Evolutionary conservation across 2,888 invertebrate species (phyloP).

Genomic region (Alloplasta piceator): DNA sequence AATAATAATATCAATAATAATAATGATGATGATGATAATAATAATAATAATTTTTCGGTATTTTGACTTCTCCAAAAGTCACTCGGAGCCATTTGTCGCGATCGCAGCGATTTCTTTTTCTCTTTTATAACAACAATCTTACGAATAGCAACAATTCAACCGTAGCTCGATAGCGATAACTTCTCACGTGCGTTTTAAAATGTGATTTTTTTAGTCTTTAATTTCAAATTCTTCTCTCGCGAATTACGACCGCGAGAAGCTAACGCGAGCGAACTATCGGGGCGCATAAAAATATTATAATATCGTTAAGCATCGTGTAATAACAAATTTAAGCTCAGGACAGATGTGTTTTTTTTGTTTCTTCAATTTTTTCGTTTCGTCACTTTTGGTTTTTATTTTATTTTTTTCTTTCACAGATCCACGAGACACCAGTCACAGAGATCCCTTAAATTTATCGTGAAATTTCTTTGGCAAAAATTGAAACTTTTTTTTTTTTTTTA

Average conservation of each 20-base stretch:
- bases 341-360: slow-evolving; percentile 73
- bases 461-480: slow-evolving; percentile 38
- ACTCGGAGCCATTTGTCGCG: slow-evolving; percentile 62
- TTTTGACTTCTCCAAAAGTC: slow-evolving; percentile 68
- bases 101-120: slow-evolving; percentile 81
- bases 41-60: too few relatives aligned
- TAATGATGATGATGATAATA: too few relatives aligned
- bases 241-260: slow-evolving; percentile 62
- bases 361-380: slow-evolving; percentile 57
- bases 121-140: slow-evolving; percentile 83
- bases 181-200: slow-evolving; percentile 67
- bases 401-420: too few relatives aligned
- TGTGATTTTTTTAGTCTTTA: slow-evolving; percentile 6
- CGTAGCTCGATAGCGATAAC: slow-evolving; percentile 78
- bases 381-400: slow-evolving; percentile 49
- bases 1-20: too few relatives aligned
- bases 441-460: slow-evolving; percentile 40
- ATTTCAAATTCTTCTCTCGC: slow-evolving; percentile 7
- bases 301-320: slow-evolving; percentile 82
- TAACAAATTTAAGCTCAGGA: slow-evolving; percentile 83
- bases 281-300: slow-evolving; percentile 83
- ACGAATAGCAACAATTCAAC: slow-evolving; percentile 82
- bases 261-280: slow-evolving; percentile 79
- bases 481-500: slow-evolving; percentile 24
- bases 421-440: slow-evolving; percentile 39